Conservation (phyloP, 1,140 invertebrate species). For the Batillaria attramentaria region DNA sequence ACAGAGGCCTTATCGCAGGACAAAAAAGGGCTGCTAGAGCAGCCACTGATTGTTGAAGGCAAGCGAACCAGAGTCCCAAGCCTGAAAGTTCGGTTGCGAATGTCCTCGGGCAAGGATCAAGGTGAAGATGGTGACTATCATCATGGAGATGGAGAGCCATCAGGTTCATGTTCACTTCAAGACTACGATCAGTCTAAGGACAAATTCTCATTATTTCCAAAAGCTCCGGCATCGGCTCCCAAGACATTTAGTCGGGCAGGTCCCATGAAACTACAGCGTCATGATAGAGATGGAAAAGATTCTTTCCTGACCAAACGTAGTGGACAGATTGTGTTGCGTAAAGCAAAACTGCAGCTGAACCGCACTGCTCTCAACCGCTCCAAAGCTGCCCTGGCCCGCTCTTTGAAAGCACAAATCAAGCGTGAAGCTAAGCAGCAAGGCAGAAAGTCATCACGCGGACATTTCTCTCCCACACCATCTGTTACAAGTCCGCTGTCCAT, state of each 20-base stretch:
- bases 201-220: slow-evolving; percentile 28
- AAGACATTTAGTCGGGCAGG: slow-evolving; percentile 37
- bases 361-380: slow-evolving; percentile 64
- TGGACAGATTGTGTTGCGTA: slow-evolving; percentile 60
- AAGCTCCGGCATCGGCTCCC: slow-evolving; percentile 17
- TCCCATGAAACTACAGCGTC: slow-evolving; percentile 35
- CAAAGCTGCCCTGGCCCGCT: slow-evolving; percentile 65
- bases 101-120: neutral
- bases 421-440: slow-evolving; percentile 59
- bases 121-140: slow-evolving; percentile 5
- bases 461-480: slow-evolving; percentile 17
- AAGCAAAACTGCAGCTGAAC: slow-evolving; percentile 68
- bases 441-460: slow-evolving; percentile 32
- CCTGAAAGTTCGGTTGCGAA: slow-evolving; percentile 57
- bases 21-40: slow-evolving; percentile 51
- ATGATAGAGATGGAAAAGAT: slow-evolving; percentile 38
- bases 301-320: slow-evolving; percentile 39
- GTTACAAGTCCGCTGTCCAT: slow-evolving; percentile 31
- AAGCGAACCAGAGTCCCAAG: slow-evolving; percentile 70
- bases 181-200: too few relatives aligned
- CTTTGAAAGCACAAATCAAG: slow-evolving; percentile 69
- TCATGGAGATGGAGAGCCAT: slow-evolving; percentile 1
- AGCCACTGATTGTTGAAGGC: slow-evolving; percentile 68
- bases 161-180: too few relatives aligned
- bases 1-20: slow-evolving; percentile 5